A percentile compares a stretch with the other conserved stretches of the same genome.
These are phyloP conservation scores for Alligator mississippiensis DNA, from an alignment of 2,113 vertebrate species.

Conservation along the genomic window DNA sequence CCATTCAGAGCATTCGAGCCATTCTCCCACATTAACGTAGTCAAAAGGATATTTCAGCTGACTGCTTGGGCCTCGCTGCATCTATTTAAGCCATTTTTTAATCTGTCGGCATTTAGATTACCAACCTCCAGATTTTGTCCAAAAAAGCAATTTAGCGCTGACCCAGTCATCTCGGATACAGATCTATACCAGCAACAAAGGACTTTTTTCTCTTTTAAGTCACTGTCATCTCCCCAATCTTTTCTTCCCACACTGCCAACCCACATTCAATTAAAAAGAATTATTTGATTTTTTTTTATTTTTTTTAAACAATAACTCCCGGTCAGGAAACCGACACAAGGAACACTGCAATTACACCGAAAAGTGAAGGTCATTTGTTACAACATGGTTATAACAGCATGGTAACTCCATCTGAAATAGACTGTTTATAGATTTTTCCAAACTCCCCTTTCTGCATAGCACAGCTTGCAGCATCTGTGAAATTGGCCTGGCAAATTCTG, in stretches of 20 bases:
- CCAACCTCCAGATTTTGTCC: background rate
- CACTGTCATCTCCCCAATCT: background rate
- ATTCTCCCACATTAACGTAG: background rate
- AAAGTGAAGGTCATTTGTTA: background rate
- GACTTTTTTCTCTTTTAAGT: background rate
- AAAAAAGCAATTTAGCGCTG: background rate
- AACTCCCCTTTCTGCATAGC: background rate
- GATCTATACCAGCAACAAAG: constrained; percentile 16
- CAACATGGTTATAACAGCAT: background rate
- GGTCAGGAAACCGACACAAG: background rate
- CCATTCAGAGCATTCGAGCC: background rate
- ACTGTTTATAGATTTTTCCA: background rate
- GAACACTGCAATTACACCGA: background rate
- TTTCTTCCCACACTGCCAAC: background rate
- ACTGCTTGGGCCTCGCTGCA: background rate
- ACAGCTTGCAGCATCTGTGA: background rate
- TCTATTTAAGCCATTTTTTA: too few species aligned
- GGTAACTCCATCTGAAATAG: background rate
- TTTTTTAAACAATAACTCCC: constrained; percentile 1
- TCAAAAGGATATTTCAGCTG: background rate
- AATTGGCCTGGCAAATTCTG: background rate
- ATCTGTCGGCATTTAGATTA: background rate
- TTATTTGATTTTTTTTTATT: background rate
- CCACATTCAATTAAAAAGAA: constrained; percentile 6
- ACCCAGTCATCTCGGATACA: rapidly evolving